phyloP scores from a whole-genome alignment of 2,888 invertebrate genomes.

The Drosophila sordidapex region DNA sequence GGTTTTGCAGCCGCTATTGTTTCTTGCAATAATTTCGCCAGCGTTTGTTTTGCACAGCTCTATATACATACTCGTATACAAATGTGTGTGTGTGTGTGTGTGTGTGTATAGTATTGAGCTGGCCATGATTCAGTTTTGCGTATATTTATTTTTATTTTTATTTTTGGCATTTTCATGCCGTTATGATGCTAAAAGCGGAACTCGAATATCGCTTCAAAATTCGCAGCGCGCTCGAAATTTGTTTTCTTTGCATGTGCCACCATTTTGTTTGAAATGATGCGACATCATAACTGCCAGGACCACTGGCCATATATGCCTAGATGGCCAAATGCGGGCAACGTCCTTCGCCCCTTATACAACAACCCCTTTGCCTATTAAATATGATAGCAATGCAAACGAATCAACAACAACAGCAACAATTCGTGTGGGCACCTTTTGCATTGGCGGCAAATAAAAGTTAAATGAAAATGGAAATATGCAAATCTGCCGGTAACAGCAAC shows the following conservation, averaged over 20 bases:
- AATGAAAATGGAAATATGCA: conserved; percentile 72
- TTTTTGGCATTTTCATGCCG: conserved; percentile 23
- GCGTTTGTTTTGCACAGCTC: conserved; percentile 17
- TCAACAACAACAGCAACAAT: conserved; percentile 34
- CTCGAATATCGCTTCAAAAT: conserved; percentile 23
- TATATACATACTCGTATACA: not conserved
- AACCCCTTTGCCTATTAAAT: conserved; percentile 58
- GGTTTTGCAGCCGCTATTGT: conserved; percentile 56
- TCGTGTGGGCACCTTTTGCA: conserved; percentile 31
- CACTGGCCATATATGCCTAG: conserved; percentile 18
- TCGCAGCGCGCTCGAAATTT: conserved; percentile 44
- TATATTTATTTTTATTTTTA: conserved; percentile 5
- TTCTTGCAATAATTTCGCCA: conserved; percentile 39
- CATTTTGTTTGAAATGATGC: conserved; percentile 67
- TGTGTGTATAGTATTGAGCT: conserved; percentile 1
- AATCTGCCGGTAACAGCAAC: conserved; percentile 26
- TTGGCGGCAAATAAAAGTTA: conserved; percentile 63
- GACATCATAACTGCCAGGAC: conserved; percentile 56
- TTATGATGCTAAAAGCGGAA: conserved; percentile 12
- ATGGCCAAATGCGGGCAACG: not conserved
- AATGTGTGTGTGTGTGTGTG: not conserved
- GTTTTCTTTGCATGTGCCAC: conserved; percentile 60
- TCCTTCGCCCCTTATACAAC: not conserved
- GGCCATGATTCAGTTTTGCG: not conserved
- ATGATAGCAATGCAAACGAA: conserved; percentile 68